Percentiles rank a stretch among this genome's conserved stretches.
Conservation (phyloP, 2,797 vertebrate genomes). For the Austrolebias charrua region DNA sequence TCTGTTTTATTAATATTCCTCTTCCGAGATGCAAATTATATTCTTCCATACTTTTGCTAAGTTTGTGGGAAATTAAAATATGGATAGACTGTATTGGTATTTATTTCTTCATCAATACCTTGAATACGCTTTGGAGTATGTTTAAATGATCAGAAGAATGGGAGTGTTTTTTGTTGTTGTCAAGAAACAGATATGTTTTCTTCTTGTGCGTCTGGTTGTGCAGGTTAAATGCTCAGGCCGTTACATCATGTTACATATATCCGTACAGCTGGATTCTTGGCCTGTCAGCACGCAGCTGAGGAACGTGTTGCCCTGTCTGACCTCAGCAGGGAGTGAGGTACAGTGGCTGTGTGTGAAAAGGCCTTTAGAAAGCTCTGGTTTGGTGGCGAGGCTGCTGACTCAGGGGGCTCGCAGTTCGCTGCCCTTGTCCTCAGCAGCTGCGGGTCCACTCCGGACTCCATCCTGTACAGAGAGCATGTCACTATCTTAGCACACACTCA, state of each 20-base stretch:
- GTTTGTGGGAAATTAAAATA: not conserved
- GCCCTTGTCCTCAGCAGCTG: constrained; percentile 67
- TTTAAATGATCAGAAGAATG: not conserved
- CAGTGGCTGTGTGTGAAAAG: constrained; percentile 74
- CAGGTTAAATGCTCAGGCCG: constrained; percentile 3
- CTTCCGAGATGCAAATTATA: not conserved
- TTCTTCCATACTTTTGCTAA: not conserved
- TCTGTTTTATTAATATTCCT: too few species aligned
- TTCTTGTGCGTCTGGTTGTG: constrained; percentile 15
- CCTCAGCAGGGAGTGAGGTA: constrained; percentile 74
- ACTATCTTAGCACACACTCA: constrained; percentile 71
- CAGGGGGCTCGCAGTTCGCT: constrained; percentile 74
- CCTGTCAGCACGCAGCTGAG: constrained; percentile 85
- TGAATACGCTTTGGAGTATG: not conserved
- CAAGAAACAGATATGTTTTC: too few species aligned
- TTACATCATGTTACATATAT: constrained; percentile 3
- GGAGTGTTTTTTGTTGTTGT: not conserved
- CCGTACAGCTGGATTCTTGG: constrained; percentile 69
- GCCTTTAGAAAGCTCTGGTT: constrained; percentile 90
- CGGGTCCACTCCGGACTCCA: constrained; percentile 72
- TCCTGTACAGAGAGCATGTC: constrained; percentile 74
- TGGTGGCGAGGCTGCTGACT: constrained; percentile 88
- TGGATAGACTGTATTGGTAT: too few species aligned
- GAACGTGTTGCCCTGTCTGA: constrained; percentile 81
- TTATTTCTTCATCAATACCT: too few species aligned